Percentiles rank a stretch among this genome's conserved stretches.
These are phyloP conservation scores for Amphilophus citrinellus DNA, from an alignment of 2,113 vertebrate genomes.

Conservation along the genomic window DNA sequence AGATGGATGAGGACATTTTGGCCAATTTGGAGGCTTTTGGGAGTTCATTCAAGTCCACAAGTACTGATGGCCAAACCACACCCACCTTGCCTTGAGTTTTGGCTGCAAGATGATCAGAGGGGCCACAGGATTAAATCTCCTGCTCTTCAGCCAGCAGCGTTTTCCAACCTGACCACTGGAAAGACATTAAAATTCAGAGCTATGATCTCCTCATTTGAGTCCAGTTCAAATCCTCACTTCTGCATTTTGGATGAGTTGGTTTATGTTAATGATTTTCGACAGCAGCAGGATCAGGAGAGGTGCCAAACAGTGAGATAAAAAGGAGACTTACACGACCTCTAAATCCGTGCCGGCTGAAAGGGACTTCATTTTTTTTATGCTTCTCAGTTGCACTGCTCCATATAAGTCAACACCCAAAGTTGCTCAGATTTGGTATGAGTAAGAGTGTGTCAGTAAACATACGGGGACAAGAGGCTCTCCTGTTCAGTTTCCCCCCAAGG, in stretches of 20 bases:
- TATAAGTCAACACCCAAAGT: conserved; percentile 9
- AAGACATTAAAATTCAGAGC: conserved; percentile 15
- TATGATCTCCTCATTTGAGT: conserved; percentile 11
- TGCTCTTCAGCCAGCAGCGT: background rate
- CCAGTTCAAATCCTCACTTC: conserved; percentile 8
- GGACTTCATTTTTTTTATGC: background rate
- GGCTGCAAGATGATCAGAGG: background rate
- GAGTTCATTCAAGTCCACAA: background rate
- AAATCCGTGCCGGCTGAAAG: conserved; percentile 11
- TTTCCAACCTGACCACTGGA: conserved; percentile 2
- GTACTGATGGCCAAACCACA: background rate
- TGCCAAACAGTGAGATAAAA: conserved; percentile 3
- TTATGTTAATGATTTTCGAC: conserved; percentile 30
- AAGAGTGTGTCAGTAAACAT: background rate
- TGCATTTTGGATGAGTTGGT: conserved; percentile 27
- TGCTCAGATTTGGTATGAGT: background rate
- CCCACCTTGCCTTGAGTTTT: background rate
- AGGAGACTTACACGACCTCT: conserved; percentile 15
- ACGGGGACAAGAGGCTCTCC: background rate
- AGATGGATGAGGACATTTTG: background rate
- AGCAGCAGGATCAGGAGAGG: conserved; percentile 9
- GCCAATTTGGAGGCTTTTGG: background rate
- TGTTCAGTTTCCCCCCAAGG: background rate
- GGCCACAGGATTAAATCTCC: background rate
- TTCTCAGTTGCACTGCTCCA: background rate